These are phyloP conservation scores for Pygmarrhopalites habei DNA, from an alignment of 1,140 invertebrate species.

Conservation along the genomic window DNA sequence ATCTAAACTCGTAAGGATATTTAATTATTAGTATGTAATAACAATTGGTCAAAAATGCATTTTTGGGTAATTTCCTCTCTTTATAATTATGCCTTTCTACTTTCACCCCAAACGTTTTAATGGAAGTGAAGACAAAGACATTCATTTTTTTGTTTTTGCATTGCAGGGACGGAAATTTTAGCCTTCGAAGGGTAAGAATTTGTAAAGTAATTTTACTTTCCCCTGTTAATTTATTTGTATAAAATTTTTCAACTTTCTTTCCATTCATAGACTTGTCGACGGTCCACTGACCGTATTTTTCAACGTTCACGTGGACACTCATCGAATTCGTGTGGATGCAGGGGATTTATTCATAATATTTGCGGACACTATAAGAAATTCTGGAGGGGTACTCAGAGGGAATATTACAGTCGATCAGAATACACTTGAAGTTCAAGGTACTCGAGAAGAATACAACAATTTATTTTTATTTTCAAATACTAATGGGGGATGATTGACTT, in stretches of 20 bases:
- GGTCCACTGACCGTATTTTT: constrained; percentile 37
- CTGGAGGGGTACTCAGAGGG: constrained; percentile 29
- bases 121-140: too few species aligned
- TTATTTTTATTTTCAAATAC: too few species aligned
- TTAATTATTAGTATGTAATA: too few species aligned
- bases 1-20: too few species aligned
- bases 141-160: too few species aligned
- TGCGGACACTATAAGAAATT: constrained; percentile 32
- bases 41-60: constrained; percentile 59
- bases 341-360: constrained; percentile 38
- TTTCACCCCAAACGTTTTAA: too few species aligned
- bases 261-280: constrained; percentile 22
- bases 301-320: constrained; percentile 37
- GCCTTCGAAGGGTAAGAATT: constrained; percentile 67
- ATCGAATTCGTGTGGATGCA: constrained; percentile 36
- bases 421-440: constrained; percentile 38
- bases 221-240: not conserved
- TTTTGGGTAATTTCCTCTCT: too few species aligned
- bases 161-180: constrained; percentile 59
- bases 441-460: too few species aligned
- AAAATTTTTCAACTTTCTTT: not conserved
- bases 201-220: not conserved
- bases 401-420: constrained; percentile 36
- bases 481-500: too few species aligned
- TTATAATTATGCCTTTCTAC: too few species aligned